Evolutionary conservation across 2,797 vertebrate genomes (phyloP), one percentile per base, ranked within the genome.

Genomic region (Diplodus puntazzo): DNA sequence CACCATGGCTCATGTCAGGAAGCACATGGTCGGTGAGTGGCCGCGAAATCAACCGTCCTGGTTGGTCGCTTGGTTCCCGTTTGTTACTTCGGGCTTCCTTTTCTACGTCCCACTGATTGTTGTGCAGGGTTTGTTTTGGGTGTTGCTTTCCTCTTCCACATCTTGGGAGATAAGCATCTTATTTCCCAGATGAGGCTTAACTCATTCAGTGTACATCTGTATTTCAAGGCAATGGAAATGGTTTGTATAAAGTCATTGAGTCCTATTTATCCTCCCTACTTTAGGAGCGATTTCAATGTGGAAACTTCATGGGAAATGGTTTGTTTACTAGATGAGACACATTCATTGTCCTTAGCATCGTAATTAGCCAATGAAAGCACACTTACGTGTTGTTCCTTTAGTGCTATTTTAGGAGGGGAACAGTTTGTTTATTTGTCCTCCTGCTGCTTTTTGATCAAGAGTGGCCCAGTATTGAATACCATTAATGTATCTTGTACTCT

Each of bases 1-100:
- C 95, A 99, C 98, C 67, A 99, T 99, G 98, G 98, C 98, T 3
- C 98, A 99, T 0, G 98, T 99, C 89, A 95, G 98, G 90, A 99
- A 99, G 93, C 98, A 99, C 95, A 98, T 99, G 97, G 97, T 99
- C 42, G 98, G 98, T 99, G 91, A 98, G 98, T 97, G 72, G 43
- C 75, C 8, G 67, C 1, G 20, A 69, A 48, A 57, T 74, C 27
- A 25, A 14, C 43, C 17, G 6, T 42, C 27, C 46, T 5, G 30
- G 1, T 69, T 74, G 74, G 62, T 50, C 23, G 30, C 69, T 75
- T 62, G 20, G 34, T 67, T 77, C 58, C 65, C 0, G 0, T 57
- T 68, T 72, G 60, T 66, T 65, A 18, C 43, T 81, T 53, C 11
- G 50, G 17, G 39, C 55, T 85, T 85, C 79, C 86, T 81, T 49